Evolutionary conservation across 1,140 invertebrate species (phyloP).

Genomic region (Drosophila kanapiae): DNA sequence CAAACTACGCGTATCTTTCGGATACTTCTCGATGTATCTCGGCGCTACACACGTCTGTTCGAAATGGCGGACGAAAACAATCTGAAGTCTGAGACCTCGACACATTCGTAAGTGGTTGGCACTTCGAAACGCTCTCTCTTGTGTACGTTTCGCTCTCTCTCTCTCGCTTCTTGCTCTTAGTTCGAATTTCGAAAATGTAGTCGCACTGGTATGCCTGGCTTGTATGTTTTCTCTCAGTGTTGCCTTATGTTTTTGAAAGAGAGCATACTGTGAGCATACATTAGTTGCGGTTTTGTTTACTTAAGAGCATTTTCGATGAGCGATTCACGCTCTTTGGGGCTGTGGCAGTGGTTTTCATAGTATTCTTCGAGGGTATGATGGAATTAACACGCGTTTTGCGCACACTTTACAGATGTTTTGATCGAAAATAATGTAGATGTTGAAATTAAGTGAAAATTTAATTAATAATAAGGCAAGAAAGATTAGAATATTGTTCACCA

Average conservation of each 20-base stretch:
- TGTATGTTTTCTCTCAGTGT: conserved; percentile 10
- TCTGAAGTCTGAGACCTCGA: conserved; percentile 32
- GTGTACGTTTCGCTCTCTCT: conserved; percentile 2
- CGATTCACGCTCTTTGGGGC: conserved; percentile 31
- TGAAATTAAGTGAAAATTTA: neutral
- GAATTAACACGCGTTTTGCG: neutral
- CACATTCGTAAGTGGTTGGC: conserved; percentile 24
- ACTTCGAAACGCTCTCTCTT: conserved; percentile 30
- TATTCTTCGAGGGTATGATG: conserved; percentile 4
- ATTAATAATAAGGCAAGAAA: neutral
- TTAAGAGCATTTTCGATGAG: neutral
- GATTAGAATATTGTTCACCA: neutral
- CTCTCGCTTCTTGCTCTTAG: conserved; percentile 3
- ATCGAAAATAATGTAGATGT: neutral
- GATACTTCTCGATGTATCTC: conserved; percentile 47
- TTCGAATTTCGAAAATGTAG: conserved; percentile 31
- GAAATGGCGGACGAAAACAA: conserved; percentile 58
- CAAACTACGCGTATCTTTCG: conserved; percentile 56
- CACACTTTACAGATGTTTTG: neutral
- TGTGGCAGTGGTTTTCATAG: conserved; percentile 25
- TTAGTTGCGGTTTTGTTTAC: conserved; percentile 19
- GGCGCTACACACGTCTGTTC: conserved; percentile 53
- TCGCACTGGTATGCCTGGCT: neutral
- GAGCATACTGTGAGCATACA: conserved; percentile 7
- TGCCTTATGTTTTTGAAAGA: conserved; percentile 1